phyloP scores from a whole-genome alignment of 1,140 invertebrate species.

The Procambarus virginalis region DNA sequence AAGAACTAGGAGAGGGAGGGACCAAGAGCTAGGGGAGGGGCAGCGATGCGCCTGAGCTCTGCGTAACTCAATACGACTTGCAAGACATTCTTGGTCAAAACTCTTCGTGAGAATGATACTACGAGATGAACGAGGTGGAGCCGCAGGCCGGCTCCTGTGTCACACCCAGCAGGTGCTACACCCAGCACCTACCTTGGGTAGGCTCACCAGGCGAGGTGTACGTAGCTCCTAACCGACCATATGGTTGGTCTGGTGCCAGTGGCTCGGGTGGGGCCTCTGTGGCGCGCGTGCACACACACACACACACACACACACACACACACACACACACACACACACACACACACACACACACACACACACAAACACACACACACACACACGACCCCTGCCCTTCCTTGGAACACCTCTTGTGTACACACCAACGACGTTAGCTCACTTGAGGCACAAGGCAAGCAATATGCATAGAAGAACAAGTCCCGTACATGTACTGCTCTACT shows the following conservation, averaged over 20 bases:
- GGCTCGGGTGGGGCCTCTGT: not conserved
- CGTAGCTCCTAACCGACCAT: constrained; percentile 2
- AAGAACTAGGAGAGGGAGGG: not conserved
- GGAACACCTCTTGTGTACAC: not conserved
- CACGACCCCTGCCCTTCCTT: not conserved
- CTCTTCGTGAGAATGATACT: not conserved
- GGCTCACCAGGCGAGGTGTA: not conserved
- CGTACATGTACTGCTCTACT: not conserved
- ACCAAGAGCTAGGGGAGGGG: no score
- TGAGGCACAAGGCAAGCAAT: not conserved
- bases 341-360: no score
- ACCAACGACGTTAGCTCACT: not conserved
- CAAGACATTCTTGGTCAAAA: not conserved
- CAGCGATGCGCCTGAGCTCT: not conserved
- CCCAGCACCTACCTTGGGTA: not conserved
- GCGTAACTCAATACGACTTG: not conserved
- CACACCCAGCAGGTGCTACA: not conserved
- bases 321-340: no score
- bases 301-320: no score
- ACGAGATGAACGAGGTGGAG: not conserved
- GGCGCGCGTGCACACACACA: not conserved
- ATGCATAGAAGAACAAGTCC: not conserved
- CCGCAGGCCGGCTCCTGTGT: no score
- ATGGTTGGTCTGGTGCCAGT: not conserved
- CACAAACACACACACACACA: no score